Base-by-base conservation (phyloP, 2,113 vertebrate genomes). In the Garra rufa region DNA sequence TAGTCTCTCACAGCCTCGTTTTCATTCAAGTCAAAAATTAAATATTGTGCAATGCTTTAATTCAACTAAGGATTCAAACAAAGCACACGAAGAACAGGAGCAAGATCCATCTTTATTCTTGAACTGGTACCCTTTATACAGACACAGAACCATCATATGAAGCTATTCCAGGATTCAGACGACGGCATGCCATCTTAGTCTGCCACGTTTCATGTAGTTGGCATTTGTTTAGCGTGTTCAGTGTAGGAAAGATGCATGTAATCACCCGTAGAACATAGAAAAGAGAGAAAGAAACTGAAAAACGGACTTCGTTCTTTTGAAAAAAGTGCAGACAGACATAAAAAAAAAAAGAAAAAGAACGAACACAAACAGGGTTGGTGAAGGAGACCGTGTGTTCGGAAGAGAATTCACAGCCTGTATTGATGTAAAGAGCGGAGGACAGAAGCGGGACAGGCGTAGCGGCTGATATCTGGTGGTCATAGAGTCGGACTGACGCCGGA, bases 401-500 rank as follows among this genome's bases (percentile, higher is more conserved):
- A 81, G 83, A 77, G 38, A n/a, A 74, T 69, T 76, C 52, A 84
- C 82, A 63, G 73, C 19, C 44, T 21, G 41, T 67, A 38, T 85
- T 74, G 6, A 92, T 92, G 92, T 88, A 75, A 76, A 87, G 88
- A 85, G 52, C 87, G 44, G 85, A 88, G 82, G 76, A 92, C 92
- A 79, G 93, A 94, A 95, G 73, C 73, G 61, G 50, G 34, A 73
- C 69, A 79, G 90, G 30, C 91, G 88, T n/a, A 8, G 21, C 14
- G 19, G 50, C 17, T 2, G 93, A 93, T 94, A 94, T 94, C 34
- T 95, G 67, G 94, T 93, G 92, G 92, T 92, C 93, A 93, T 91
- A 90, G 94, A 94, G 92, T 94, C 93, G 89, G 93, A 95, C 55
- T 59, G 55, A 8, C n/a, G 55, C 94, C 95, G 94, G 91, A 93